These are phyloP conservation scores for Acholoe squamosa DNA, from an alignment of 2,888 invertebrate genomes.

Conservation along the genomic window DNA sequence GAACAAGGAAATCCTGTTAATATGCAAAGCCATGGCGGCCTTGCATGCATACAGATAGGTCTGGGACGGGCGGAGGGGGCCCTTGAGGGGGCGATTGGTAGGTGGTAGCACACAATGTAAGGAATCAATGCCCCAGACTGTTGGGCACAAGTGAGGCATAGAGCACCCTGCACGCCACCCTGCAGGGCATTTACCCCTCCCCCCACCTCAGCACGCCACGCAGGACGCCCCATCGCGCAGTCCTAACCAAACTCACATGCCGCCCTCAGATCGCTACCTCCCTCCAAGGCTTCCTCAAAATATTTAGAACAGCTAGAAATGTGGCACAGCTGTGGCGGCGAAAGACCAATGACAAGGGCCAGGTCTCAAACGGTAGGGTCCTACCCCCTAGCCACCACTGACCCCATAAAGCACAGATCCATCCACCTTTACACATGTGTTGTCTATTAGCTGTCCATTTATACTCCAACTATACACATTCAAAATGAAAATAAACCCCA, in stretches of 20 bases:
- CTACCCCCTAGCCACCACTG: neutral
- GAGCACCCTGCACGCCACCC: neutral
- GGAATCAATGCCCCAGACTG: slow-evolving; percentile 52
- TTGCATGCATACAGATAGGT: slow-evolving; percentile 50
- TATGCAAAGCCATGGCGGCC: slow-evolving; percentile 48
- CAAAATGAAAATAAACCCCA: neutral
- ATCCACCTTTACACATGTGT: neutral
- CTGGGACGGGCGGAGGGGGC: slow-evolving; percentile 20
- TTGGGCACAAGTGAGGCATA: slow-evolving; percentile 50
- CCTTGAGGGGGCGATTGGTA: slow-evolving; percentile 35
- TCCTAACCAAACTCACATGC: slow-evolving; percentile 56
- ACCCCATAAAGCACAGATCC: neutral
- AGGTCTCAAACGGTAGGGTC: neutral
- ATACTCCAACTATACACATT: neutral
- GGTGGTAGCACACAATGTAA: slow-evolving; percentile 19
- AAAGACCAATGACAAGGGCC: neutral
- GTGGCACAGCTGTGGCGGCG: slow-evolving; percentile 16
- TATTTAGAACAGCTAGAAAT: slow-evolving; percentile 43
- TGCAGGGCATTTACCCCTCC: neutral
- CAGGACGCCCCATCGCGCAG: slow-evolving; percentile 35
- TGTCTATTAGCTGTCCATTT: neutral
- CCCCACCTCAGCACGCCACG: neutral
- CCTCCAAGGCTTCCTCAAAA: slow-evolving; percentile 29
- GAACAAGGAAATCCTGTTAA: slow-evolving; percentile 56
- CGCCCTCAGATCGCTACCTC: neutral